Percentiles rank a stretch among this genome's conserved stretches.
These are phyloP conservation scores for Oplegnathus fasciatus DNA, from an alignment of 2,113 vertebrate genomes.

Conservation along the genomic window DNA sequence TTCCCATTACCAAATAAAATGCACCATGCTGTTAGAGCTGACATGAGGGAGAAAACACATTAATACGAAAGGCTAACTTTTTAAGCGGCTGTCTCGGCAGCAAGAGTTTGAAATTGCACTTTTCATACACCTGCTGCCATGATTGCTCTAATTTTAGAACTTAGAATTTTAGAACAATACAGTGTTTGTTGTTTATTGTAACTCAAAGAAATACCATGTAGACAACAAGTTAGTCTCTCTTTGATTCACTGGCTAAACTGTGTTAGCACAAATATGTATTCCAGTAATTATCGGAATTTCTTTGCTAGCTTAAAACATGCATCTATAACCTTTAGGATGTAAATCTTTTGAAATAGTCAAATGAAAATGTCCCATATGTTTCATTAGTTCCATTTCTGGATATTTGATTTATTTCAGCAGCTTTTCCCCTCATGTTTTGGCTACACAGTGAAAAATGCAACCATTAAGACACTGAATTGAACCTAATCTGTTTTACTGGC, in stretches of 20 bases:
- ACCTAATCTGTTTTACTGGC: background rate
- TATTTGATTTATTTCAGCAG: background rate
- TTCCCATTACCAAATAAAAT: conserved; percentile 71
- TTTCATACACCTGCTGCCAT: conserved; percentile 34
- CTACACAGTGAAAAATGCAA: background rate
- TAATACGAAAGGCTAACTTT: conserved; percentile 57
- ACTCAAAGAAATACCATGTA: background rate
- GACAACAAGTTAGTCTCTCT: background rate
- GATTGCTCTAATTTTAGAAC: conserved; percentile 15
- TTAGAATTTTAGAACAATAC: background rate
- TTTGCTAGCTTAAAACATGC: background rate
- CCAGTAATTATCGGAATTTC: background rate
- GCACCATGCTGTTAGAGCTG: conserved; percentile 56
- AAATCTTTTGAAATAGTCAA: background rate
- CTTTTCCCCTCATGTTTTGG: background rate
- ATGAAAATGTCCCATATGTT: background rate
- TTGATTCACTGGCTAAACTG: background rate
- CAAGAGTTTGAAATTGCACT: conserved; percentile 9
- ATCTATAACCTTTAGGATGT: background rate
- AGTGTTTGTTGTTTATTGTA: background rate
- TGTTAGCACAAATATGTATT: background rate
- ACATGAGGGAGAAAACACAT: conserved; percentile 52
- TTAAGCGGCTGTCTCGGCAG: conserved; percentile 30
- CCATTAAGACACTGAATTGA: background rate
- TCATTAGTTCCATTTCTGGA: background rate